These are phyloP conservation scores for Morpho helenor DNA, from an alignment of 2,888 invertebrate species.

Conservation along the genomic window DNA sequence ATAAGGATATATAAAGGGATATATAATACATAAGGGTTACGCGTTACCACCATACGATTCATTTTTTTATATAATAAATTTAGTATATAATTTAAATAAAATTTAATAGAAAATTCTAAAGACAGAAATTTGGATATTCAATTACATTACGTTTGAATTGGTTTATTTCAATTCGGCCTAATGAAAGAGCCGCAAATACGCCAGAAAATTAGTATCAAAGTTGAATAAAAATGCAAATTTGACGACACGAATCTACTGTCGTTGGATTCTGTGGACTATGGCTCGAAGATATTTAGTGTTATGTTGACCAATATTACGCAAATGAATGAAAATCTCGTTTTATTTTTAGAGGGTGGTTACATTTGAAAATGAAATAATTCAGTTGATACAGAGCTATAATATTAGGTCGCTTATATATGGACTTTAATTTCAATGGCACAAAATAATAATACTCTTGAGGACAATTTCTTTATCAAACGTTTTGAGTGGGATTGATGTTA, in stretches of 20 bases:
- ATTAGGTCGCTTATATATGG: neutral
- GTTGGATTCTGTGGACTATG: neutral
- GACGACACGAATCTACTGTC: slow-evolving; percentile 1
- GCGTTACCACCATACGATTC: no score
- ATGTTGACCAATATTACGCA: slow-evolving; percentile 3
- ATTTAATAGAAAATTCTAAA: no score
- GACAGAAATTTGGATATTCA: no score
- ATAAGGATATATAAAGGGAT: no score
- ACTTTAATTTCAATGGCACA: neutral
- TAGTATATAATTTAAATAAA: no score
- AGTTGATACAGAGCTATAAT: neutral
- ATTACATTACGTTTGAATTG: no score
- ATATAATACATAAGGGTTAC: no score
- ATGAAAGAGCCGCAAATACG: slow-evolving; percentile 8
- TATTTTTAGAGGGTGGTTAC: neutral
- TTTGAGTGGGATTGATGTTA: no score
- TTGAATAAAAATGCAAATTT: slow-evolving; percentile 23
- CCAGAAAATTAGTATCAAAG: slow-evolving; percentile 16
- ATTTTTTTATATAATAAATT: no score
- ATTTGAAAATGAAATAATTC: no score
- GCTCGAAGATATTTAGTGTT: neutral
- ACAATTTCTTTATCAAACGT: no score
- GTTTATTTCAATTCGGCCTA: neutral
- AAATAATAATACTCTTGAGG: no score
- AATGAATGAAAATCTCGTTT: neutral